phyloP scores from a whole-genome alignment of 2,113 vertebrate species.

The Patagioenas fasciata region DNA sequence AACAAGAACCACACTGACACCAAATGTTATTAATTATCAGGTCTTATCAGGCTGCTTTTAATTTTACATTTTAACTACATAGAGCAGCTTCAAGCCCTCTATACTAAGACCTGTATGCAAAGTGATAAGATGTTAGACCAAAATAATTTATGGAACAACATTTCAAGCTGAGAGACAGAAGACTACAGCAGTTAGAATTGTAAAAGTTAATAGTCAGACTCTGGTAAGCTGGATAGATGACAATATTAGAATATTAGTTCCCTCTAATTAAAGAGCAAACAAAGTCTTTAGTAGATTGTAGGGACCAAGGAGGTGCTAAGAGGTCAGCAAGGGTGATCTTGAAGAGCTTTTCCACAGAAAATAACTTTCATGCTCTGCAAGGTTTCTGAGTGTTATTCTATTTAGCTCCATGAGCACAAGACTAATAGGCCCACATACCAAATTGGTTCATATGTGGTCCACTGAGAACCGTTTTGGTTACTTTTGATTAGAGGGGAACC shows the following conservation, averaged over 20 bases:
- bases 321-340: not conserved
- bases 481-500: not conserved
- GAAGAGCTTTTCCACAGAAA: not conserved
- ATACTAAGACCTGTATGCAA: not conserved
- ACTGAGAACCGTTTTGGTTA: not conserved
- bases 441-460: not conserved
- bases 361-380: not conserved
- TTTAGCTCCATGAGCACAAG: not conserved
- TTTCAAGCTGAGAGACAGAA: not conserved
- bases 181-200: not conserved
- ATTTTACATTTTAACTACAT: not conserved
- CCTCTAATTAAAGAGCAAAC: not conserved
- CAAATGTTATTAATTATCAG: not conserved
- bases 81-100: not conserved
- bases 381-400: not conserved
- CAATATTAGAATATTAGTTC: not conserved
- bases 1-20: not conserved
- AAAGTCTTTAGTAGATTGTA: not conserved
- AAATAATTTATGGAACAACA: not conserved
- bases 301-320: not conserved
- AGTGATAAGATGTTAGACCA: not conserved
- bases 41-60: not conserved
- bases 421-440: not conserved
- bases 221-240: not conserved
- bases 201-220: not conserved